Evolutionary conservation across 2,113 vertebrate species (phyloP), one percentile per base, ranked within the genome.

Genomic region (Paedocypris sp.): DNA sequence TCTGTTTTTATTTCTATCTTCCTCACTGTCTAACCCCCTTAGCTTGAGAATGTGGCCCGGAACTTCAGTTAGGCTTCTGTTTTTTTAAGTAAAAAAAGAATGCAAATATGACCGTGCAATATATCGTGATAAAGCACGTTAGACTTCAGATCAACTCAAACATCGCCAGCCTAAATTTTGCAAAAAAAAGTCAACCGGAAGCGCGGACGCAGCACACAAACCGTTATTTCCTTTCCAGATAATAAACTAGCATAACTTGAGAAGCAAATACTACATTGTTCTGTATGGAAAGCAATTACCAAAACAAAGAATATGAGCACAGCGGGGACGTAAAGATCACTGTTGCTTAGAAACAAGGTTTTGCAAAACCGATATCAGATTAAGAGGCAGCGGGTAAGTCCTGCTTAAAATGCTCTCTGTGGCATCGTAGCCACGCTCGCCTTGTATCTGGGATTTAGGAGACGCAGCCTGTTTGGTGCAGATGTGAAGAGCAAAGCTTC

Each of bases 371-470:
- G 20, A 45, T 22, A 68, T 61, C 35, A 38, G 56, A 64, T 72
- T 61, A 56, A 51, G 47, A 62, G 63, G 46, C 29, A 49, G 73
- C 43, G 73, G 71, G 62, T 64, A 53, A 63, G 63, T 35, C 62
- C 54, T 60, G 67, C 18, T 60, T 43, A 20, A 60, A 61, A 69
- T 22, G 26, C 56, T 54, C 43, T 35, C 18, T 11, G 42, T 22
- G 41, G 57, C 35, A 26, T 53, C 58, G 61, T 39, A 46, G 57
- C 26, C 20, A 43, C 63, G 64, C 52, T 64, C 60, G 64, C 50
- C 52, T 64, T 66, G 60, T 70, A 71, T 76, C 62, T 62, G 70
- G 41, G 69, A 75, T 79, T 71, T 49, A 74, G 68, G 65, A 69
- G 80, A 67, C 66, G 71, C 51, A 62, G 48, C 45, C 64, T 67